phyloP scores from a whole-genome alignment of 2,888 invertebrate species.

The Cephus spinipes region DNA sequence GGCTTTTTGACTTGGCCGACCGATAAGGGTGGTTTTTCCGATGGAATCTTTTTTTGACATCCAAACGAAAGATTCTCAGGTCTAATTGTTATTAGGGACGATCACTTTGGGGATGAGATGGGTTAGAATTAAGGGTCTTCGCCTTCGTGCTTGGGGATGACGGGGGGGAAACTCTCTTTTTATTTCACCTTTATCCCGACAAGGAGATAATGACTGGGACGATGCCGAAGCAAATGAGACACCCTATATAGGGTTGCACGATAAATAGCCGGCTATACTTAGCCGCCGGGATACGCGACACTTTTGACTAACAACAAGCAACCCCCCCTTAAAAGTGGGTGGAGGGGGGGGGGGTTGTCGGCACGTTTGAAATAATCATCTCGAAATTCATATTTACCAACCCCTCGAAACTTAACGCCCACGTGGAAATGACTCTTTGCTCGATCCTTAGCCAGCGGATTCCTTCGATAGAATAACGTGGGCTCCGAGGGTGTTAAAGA shows the following conservation, averaged over 20 bases:
- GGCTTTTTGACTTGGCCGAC: background rate
- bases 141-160: background rate
- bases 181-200: background rate
- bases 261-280: background rate
- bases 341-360: too few relatives aligned
- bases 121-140: background rate
- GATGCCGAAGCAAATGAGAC: background rate
- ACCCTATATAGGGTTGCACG: background rate
- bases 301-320: conserved; percentile 20
- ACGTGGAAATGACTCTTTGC: background rate
- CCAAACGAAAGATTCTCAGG: background rate
- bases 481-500: background rate
- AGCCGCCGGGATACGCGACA: conserved; percentile 12
- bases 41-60: background rate
- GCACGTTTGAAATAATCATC: background rate
- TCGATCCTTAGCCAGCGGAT: background rate
- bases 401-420: background rate
- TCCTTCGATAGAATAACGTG: background rate
- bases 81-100: background rate
- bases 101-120: background rate
- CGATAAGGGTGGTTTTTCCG: background rate
- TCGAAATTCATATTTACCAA: background rate
- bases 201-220: background rate
- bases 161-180: background rate
- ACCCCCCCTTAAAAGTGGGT: conserved; percentile 4